Evolutionary conservation across 2,888 invertebrate species (phyloP).

Genomic region (Athalia cordata): DNA sequence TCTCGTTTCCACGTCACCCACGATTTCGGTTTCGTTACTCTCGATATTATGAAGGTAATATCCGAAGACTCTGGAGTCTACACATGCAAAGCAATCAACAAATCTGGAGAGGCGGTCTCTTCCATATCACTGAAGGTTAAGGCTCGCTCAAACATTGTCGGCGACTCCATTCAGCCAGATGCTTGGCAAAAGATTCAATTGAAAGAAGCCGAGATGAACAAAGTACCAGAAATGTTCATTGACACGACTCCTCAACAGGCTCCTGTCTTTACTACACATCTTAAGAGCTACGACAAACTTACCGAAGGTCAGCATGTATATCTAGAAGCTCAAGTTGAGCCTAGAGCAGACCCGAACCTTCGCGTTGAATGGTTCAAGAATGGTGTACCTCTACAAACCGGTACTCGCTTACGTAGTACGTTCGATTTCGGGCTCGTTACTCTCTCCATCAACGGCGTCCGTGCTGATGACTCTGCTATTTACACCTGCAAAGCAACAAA

Average conservation of each 20-base stretch:
- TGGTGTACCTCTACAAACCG: conserved; percentile 89
- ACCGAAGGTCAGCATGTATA: conserved; percentile 91
- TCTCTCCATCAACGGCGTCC: conserved; percentile 89
- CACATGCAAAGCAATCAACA: conserved; percentile 95
- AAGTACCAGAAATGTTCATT: conserved; percentile 90
- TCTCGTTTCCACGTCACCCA: conserved; percentile 93
- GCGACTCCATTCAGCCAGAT: conserved; percentile 91
- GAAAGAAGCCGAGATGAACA: conserved; percentile 94
- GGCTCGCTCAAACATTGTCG: conserved; percentile 86
- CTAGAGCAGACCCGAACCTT: conserved; percentile 90
- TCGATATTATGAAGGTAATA: conserved; percentile 92
- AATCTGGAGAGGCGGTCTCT: conserved; percentile 94
- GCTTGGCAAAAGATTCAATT: conserved; percentile 94
- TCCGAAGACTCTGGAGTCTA: conserved; percentile 94
- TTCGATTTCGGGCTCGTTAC: conserved; percentile 98
- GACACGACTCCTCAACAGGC: conserved; percentile 92
- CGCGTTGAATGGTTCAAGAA: conserved; percentile 95
- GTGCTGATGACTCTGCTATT: conserved; percentile 94
- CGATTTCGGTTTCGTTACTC: conserved; percentile 95
- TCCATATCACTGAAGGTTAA: conserved; percentile 93
- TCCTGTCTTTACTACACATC: conserved; percentile 95
- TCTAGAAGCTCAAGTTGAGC: conserved; percentile 93
- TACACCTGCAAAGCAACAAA: conserved; percentile 97
- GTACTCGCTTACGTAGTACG: conserved; percentile 92
- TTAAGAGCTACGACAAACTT: conserved; percentile 88